Conservation (phyloP, 2,113 vertebrate species). For the Turnix velox region DNA sequence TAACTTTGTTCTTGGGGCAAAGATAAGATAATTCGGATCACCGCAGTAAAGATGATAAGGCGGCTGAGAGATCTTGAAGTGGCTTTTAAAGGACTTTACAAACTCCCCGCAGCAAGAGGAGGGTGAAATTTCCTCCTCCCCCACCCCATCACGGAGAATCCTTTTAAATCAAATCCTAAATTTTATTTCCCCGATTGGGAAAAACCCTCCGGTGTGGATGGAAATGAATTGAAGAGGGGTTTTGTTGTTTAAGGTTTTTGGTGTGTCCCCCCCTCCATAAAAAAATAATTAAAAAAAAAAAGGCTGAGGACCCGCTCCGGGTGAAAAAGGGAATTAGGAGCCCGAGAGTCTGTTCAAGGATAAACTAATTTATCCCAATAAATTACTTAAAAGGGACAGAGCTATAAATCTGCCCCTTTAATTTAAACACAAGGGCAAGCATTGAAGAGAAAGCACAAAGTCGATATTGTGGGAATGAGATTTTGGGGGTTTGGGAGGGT, state of each 20-base stretch:
- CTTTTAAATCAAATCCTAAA: not conserved
- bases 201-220: not conserved
- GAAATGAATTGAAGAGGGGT: not conserved
- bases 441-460: slow-evolving; percentile 47
- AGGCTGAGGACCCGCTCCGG: slow-evolving; percentile 46
- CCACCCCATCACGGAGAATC: not conserved
- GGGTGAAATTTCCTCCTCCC: too few relatives aligned
- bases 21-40: slow-evolving; percentile 54
- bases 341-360: slow-evolving; percentile 53
- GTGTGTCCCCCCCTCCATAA: too few relatives aligned
- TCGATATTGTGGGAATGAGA: slow-evolving; percentile 39
- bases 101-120: not conserved
- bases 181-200: not conserved
- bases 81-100: slow-evolving; percentile 35
- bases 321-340: slow-evolving; percentile 46
- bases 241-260: slow-evolving; percentile 38
- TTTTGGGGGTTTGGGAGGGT: not conserved
- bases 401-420: slow-evolving; percentile 64
- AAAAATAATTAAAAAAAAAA: too few relatives aligned
- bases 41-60: slow-evolving; percentile 25
- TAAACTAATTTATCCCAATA: slow-evolving; percentile 66
- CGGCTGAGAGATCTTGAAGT: slow-evolving; percentile 7
- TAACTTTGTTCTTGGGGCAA: slow-evolving; percentile 40
- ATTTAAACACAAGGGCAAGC: slow-evolving; percentile 61
- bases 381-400: slow-evolving; percentile 68